Evolutionary conservation across 2,888 invertebrate species (phyloP), one percentile per base, ranked within the genome.

Genomic region (Catocala sponsa): DNA sequence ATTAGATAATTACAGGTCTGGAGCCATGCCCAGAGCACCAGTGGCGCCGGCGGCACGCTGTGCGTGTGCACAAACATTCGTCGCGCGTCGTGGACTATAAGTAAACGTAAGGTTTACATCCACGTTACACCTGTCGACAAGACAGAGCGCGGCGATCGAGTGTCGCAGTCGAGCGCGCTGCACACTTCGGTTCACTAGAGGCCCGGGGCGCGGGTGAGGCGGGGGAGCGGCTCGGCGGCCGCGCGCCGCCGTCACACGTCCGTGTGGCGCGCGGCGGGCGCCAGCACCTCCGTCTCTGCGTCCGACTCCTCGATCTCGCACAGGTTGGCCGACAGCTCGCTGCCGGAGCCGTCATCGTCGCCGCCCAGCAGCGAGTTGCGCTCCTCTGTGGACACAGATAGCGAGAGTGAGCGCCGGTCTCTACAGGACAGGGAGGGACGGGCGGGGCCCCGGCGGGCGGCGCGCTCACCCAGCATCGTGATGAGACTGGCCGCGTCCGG

Each of bases 301-400:
- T 98, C 98, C 50, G 97, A 97, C 91, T 98, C 98, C 91, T 98
- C 98, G 83, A 99, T 98, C 95, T 98, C 98, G 95, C 98, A 98
- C 71, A 98, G 95, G 87, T 97, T 97, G 56, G 97, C 97, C 56
- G 98, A 98, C 77, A 98, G 95, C 91, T 98, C 98, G 91, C 98
- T 98, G 88, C 97, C 96, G 79, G 98, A 98, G 69, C 90, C 94
- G 69, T 79, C 80, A 48, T 79, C 85, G 66, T 73, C 83, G 59
- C 96, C 96, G 70, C 96, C 97, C 74, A 97, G 95, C 78, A 97
- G 93, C 50, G 97, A 97, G 90, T 97, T 96, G 70, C 97, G 95
- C 89, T 97, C 97, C 86, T 96, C 97, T 95, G 92, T 42, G 68
- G 74, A 49, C 13, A 53, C 12, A 12, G 6, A 58, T 48, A 50